Percentiles rank a stretch among this genome's conserved stretches.
These are phyloP conservation scores for Sardina pilchardus DNA, from an alignment of 2,113 vertebrate species.

Conservation along the genomic window DNA sequence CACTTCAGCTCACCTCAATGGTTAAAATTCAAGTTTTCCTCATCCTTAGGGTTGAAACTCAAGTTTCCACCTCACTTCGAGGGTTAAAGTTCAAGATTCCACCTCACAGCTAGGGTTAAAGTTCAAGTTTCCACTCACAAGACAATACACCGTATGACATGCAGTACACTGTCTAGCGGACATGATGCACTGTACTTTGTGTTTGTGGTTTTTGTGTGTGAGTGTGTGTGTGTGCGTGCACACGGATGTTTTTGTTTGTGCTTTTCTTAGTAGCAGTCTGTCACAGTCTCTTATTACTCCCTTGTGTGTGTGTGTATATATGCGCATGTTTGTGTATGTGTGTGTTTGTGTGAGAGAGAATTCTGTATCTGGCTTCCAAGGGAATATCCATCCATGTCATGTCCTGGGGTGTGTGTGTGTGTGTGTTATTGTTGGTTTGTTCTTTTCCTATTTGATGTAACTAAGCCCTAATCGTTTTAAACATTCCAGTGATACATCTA, in stretches of 20 bases:
- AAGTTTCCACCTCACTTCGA: no score
- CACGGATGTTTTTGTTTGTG: neutral
- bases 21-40: no score
- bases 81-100: no score
- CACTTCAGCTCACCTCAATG: no score
- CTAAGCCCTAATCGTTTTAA: no score
- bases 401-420: neutral
- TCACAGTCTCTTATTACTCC: neutral
- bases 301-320: neutral
- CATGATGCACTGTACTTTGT: neutral
- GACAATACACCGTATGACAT: neutral
- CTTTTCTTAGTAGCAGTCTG: neutral
- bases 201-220: constrained; percentile 4
- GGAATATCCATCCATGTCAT: no score
- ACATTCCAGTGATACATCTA: no score
- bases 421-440: neutral
- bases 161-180: neutral
- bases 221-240: neutral
- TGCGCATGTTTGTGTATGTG: neutral
- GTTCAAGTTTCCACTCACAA: neutral
- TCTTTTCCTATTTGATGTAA: no score
- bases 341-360: neutral
- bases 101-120: neutral
- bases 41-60: no score
- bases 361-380: no score